These are phyloP conservation scores for Drosophila prolongata DNA, from an alignment of 2,888 invertebrate genomes.

Conservation along the genomic window DNA sequence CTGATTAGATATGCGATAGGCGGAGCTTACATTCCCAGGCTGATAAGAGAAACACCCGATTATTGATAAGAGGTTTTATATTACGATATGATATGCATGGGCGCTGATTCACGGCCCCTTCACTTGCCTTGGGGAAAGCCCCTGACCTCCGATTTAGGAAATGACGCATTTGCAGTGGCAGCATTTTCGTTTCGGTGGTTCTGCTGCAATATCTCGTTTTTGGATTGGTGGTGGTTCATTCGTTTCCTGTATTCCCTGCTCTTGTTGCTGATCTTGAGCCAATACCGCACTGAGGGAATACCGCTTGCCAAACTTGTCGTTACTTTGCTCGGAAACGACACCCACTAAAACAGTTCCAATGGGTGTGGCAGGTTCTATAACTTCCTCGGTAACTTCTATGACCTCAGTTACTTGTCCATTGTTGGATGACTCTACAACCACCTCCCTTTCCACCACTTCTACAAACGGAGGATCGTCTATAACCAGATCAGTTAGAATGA, in stretches of 20 bases:
- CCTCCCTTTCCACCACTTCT: constrained; percentile 34
- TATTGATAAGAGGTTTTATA: constrained; percentile 14
- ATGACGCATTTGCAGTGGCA: constrained; percentile 38
- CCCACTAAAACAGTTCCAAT: constrained; percentile 28
- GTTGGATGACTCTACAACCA: constrained; percentile 11
- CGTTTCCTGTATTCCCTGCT: background rate
- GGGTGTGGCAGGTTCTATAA: constrained; percentile 15
- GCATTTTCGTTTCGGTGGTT: constrained; percentile 29
- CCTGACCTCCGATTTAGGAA: constrained; percentile 27
- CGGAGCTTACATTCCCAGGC: constrained; percentile 28
- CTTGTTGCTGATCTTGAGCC: constrained; percentile 1
- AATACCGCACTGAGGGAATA: constrained; percentile 32
- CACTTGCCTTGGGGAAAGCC: constrained; percentile 27
- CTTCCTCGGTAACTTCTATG: constrained; percentile 10
- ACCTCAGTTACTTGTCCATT: constrained; percentile 21
- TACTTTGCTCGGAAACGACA: constrained; percentile 19
- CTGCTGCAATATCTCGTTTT: constrained; percentile 1
- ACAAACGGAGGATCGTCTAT: constrained; percentile 15
- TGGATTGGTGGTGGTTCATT: background rate
- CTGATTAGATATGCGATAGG: constrained; percentile 42
- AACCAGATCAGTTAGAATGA: constrained; percentile 30
- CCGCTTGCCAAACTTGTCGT: constrained; percentile 36
- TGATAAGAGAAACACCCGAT: constrained; percentile 17
- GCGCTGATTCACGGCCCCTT: constrained; percentile 15
- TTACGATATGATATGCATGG: background rate